Evolutionary conservation across 2,797 vertebrate species (phyloP), one percentile per base, ranked within the genome.

Genomic region (Neostethus bicornis): DNA sequence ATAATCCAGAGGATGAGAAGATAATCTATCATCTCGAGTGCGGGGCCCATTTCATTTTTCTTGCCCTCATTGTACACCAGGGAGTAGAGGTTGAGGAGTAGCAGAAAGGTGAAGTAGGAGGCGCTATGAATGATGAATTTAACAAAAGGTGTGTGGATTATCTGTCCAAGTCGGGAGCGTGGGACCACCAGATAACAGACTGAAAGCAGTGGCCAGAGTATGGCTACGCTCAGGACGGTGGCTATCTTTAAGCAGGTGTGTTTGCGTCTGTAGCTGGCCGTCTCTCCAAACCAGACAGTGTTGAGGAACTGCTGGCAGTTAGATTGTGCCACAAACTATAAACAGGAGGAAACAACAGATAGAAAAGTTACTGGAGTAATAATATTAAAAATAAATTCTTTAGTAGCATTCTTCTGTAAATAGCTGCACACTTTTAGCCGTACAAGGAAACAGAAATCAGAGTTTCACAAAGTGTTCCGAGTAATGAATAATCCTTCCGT

Each of bases 251-350:
- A 93, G 77, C 94, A 96, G 0, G 96, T 98, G 88, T 98, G 97
- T 57, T 98, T 98, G 60, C 97, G 94, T 4, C 97, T 91, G 66
- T 99, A 99, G 79, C 94, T 96, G 13, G 97, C 96, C 85, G 96
- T 96, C 86, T 98, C 96, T 29, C 97, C 97, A 4, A 98, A 99
- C 97, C 97, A 99, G 53, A 99, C 96, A 0, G 96, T 98, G 89
- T 99, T 99, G 54, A 99, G 94, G 80, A 99, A 99, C 91, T 99
- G 97, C 77, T 99, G 97, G 85, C 97, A 99, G 89, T 99, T 99
- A 64, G 97, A 98, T 84, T 99, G 97, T 43, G 97, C 94, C 78
- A 99, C 97, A 70, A 99, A 99, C 97, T 99, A 84, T 2, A 47
- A 49, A 25, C 1, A 38, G 17, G 6, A 45, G 24, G 47, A 31